A percentile compares a stretch with the other conserved stretches of the same genome.
Evolutionary conservation across 2,888 invertebrate species (phyloP).

Genomic region (Macaria liturata): DNA sequence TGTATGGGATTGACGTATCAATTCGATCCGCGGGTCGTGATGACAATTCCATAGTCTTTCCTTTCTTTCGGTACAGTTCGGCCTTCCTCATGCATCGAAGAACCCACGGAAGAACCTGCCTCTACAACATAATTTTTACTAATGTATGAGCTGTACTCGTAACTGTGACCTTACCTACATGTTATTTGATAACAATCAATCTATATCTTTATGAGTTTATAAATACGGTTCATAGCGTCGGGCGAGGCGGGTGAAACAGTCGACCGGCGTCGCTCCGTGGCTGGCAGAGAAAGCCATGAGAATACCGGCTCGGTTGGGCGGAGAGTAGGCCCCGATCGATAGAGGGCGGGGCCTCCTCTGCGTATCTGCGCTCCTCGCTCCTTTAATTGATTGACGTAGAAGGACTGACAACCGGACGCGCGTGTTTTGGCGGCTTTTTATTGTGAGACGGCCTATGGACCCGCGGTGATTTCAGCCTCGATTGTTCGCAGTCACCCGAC

Average conservation of each 20-base stretch:
- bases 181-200: too few species aligned
- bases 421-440: conserved; percentile 64
- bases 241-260: neutral
- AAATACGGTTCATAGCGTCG: too few species aligned
- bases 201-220: too few species aligned
- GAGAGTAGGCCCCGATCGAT: conserved; percentile 56
- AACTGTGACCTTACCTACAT: too few species aligned
- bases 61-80: too few species aligned
- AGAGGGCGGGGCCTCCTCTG: conserved; percentile 70
- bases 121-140: too few species aligned
- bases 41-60: too few species aligned
- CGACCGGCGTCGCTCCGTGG: conserved; percentile 11
- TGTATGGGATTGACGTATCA: too few species aligned
- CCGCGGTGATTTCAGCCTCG: conserved; percentile 48
- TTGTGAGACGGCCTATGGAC: conserved; percentile 49
- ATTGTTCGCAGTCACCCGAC: conserved; percentile 18
- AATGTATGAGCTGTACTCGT: too few species aligned
- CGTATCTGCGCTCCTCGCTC: conserved; percentile 58
- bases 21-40: too few species aligned
- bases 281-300: conserved; percentile 35
- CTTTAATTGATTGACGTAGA: conserved; percentile 78
- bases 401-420: conserved; percentile 70
- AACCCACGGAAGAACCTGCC: too few species aligned
- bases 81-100: too few species aligned
- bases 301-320: conserved; percentile 70